These are phyloP conservation scores for Porites lobata DNA, from an alignment of 92 coral and sea anemone species.

Conservation along the genomic window DNA sequence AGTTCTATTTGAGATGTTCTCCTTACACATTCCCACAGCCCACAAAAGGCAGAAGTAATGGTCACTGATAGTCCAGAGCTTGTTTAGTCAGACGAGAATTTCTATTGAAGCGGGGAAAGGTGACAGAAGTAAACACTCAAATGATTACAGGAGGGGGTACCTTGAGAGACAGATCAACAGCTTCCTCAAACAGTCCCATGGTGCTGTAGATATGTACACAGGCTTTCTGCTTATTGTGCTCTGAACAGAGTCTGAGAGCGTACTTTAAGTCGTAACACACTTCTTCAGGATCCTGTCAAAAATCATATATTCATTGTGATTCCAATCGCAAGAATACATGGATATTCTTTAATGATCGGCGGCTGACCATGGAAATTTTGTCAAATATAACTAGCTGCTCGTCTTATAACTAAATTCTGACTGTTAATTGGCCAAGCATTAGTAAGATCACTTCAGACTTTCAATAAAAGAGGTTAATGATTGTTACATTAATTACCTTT, in stretches of 20 bases:
- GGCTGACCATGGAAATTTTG: too few species aligned
- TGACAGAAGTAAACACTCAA: background rate
- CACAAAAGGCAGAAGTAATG: too few species aligned
- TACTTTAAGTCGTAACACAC: slow-evolving; percentile 93
- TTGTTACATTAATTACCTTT: too few species aligned
- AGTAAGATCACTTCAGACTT: too few species aligned
- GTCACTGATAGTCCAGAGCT: background rate
- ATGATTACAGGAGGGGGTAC: slow-evolving; percentile 17
- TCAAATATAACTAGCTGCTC: too few species aligned
- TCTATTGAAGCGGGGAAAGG: background rate
- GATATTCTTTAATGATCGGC: background rate
- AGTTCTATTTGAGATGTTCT: too few species aligned
- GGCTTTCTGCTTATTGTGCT: slow-evolving; percentile 86
- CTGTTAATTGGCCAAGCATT: too few species aligned
- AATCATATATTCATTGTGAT: background rate
- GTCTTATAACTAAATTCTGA: too few species aligned
- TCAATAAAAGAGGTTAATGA: too few species aligned
- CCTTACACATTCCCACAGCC: too few species aligned
- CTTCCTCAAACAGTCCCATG: slow-evolving; percentile 97
- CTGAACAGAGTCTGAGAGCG: slow-evolving; percentile 94
- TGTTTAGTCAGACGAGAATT: too few species aligned
- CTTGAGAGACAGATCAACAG: slow-evolving; percentile 95
- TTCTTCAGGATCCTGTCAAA: slow-evolving; percentile 76
- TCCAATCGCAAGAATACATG: background rate
- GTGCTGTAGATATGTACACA: slow-evolving; percentile 99